phyloP scores from a whole-genome alignment of 1,140 invertebrate genomes.

The Cydia pomonella region DNA sequence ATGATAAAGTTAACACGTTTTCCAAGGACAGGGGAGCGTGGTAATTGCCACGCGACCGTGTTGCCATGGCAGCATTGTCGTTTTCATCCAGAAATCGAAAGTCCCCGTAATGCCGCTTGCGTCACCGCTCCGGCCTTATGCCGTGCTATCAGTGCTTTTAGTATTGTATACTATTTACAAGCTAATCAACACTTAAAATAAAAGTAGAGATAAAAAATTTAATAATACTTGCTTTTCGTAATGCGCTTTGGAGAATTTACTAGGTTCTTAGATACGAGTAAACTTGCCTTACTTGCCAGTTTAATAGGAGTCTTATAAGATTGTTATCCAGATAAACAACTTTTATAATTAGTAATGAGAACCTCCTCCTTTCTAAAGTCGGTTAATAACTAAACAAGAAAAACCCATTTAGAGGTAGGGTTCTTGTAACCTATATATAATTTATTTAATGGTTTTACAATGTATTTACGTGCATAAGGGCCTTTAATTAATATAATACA shows the following conservation, averaged over 20 bases:
- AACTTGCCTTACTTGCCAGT: background rate
- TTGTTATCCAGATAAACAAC: background rate
- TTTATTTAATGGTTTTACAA: no score
- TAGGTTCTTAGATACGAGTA: constrained; percentile 7
- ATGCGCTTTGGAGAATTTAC: background rate
- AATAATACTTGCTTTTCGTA: background rate
- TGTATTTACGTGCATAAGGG: no score
- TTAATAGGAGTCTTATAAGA: background rate
- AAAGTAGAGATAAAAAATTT: background rate
- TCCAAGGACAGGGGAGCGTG: constrained; percentile 10
- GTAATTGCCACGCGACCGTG: constrained; percentile 11
- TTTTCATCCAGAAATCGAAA: constrained; percentile 73
- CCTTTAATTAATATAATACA: no score
- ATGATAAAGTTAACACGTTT: background rate
- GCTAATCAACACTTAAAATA: background rate
- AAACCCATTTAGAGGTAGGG: no score
- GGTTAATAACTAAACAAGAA: no score
- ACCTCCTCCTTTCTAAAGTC: no score
- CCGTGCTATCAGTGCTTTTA: constrained; percentile 9
- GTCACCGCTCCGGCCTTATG: constrained; percentile 42
- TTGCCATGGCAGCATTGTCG: constrained; percentile 47
- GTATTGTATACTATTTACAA: background rate
- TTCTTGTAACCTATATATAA: no score
- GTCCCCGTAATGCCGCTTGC: constrained; percentile 51
- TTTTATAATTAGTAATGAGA: background rate